Evolutionary conservation across 2,797 vertebrate species (phyloP), one percentile per base, ranked within the genome.

Genomic region (Hapalemur alaotrensis): DNA sequence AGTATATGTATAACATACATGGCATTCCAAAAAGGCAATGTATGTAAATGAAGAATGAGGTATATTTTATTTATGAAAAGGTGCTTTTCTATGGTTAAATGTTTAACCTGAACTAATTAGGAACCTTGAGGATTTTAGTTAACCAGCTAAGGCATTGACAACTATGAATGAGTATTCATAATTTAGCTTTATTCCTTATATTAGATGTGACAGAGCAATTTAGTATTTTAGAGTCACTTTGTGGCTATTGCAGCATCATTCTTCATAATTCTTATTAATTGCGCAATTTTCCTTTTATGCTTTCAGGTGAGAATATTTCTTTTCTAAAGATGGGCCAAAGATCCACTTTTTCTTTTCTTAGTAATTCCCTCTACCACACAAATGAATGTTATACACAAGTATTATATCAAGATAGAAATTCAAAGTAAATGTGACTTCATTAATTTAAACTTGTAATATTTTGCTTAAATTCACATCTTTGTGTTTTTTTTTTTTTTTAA

Each of bases 31-130:
- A 80, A 87, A 82, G 38, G 52, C 38, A 73, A 90, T 97, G 84
- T 84, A 73, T 93, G 28, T 94, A 84, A 87, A 93, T 94, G 92
- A 83, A 96, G 69, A 95, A 8, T 94, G 32, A 95, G 59, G 6
- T 94, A 38, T 76, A 89, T 35, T 90, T 96, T 96, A 96, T 93
- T 96, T 89, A 92, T 83, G 89, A 89, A 91, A 97, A 91, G 15
- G 65, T 89, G 23, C 8, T 95, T 95, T 92, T 92, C 23, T 25
- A 7, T 91, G 41, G 90, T 85, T 96, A 93, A 93, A 93, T 87
- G 50, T 89, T 96, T 97, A 96, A 90, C 91, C 50, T 65, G 35
- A 84, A 86, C 61, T 96, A 75, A 89, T 94, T 94, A 91, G 80
- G 32, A 93, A 57, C 61, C 76, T 69, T 72, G 65, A 94, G 23